Base-by-base conservation (phyloP, 2,888 invertebrate genomes). In the Coenonympha arcania region DNA sequence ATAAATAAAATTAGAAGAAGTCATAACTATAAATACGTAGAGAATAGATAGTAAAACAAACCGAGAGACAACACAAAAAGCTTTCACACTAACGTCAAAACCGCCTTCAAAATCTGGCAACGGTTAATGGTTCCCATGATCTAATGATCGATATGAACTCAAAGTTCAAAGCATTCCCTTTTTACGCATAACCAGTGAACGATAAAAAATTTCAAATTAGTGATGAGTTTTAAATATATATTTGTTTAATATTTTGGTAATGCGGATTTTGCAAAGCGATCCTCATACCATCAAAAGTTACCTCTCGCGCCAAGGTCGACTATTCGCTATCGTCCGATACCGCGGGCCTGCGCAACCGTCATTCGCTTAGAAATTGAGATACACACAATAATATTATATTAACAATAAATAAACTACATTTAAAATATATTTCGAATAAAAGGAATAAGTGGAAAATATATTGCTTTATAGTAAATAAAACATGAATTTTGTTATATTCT, bases 261-360 rank as follows among this genome's bases (percentile, higher is more conserved):
- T 26, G 39, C 34, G 33, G 30, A 42, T 11, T 33, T 33, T 33
- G 39, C 39, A 37, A 39, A 52, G 22, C 44, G 31, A 43, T 30
- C 53, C 44, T 37, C 41, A 39, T 19, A 48, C 48, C 42, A 44
- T 33, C 46, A 30, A n/a, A 36, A 26, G 13, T 49, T 68, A 66
- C 68, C 68, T 67, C 59, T 33, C 45, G 43, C 31, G 33, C 18
- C 39, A 16, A 22, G 42, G 36, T 50, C 34, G 41, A 41, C 52
- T 61, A 66, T 52, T 69, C 68, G 53, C 60, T 63, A 54, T 60
- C 64, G 30, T 65, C 67, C 6, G 65, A 58, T 50, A 60, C 49
- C 44, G 63, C 58, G 13, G 65, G 63, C 64, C 66, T 69, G 63
- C 39, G 59, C 49, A 59, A 59, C 20, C 45, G 54, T 18, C 52